Evolutionary conservation across 2,113 vertebrate species (phyloP).

Genomic region (Coreoperca whiteheadi): DNA sequence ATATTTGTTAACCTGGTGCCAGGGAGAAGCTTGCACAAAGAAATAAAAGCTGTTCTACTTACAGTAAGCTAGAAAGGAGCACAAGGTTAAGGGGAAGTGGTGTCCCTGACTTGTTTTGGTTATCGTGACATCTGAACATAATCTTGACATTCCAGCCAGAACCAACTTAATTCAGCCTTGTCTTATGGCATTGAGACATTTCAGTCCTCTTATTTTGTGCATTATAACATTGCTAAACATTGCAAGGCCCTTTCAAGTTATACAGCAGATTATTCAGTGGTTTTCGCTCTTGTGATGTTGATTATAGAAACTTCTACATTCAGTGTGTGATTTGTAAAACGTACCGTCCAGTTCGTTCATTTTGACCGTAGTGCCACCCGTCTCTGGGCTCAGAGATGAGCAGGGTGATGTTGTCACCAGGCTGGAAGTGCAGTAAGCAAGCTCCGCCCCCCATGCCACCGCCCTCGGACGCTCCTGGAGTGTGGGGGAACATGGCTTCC

Average conservation of each 20-base stretch:
- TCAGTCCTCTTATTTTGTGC: background rate
- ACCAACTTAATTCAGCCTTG: background rate
- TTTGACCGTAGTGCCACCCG: slow-evolving; percentile 90
- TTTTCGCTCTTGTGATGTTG: background rate
- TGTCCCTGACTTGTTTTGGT: background rate
- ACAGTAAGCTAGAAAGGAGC: background rate
- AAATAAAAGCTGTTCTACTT: background rate
- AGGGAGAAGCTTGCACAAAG: background rate
- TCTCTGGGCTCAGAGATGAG: slow-evolving; percentile 89
- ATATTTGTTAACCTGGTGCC: background rate
- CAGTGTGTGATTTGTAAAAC: background rate
- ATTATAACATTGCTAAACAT: background rate
- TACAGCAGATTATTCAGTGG: background rate
- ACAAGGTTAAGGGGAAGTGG: background rate
- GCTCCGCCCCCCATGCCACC: slow-evolving; percentile 65
- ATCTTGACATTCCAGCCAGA: background rate
- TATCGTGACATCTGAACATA: background rate
- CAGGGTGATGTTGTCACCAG: slow-evolving; percentile 84
- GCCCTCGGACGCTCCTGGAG: slow-evolving; percentile 64
- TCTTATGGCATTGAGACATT: background rate
- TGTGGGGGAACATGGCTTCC: slow-evolving; percentile 83
- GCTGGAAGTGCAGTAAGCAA: slow-evolving; percentile 86
- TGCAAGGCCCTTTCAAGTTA: background rate
- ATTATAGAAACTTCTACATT: background rate
- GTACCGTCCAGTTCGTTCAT: slow-evolving; percentile 87